phyloP scores from a whole-genome alignment of 2,113 vertebrate species.

The Hystrix brachyura region DNA sequence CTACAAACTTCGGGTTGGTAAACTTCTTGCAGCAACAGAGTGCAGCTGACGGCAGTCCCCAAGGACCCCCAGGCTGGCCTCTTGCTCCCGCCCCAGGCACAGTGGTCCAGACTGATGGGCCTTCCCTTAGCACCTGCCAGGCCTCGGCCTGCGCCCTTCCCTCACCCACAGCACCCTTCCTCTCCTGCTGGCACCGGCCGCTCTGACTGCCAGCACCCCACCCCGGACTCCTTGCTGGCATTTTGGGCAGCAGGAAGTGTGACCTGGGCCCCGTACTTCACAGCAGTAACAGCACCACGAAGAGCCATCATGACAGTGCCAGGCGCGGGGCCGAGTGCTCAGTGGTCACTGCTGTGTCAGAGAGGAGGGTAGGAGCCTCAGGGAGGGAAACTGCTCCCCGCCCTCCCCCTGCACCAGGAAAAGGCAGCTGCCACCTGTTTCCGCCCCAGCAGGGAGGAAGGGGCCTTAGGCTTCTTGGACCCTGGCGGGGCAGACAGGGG shows the following conservation, averaged over 20 bases:
- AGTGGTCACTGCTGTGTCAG: background rate
- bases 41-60: background rate
- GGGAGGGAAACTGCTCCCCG: no score
- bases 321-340: background rate
- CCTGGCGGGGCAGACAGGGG: background rate
- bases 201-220: background rate
- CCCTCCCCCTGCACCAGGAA: background rate
- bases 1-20: no score
- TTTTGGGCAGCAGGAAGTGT: no score
- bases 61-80: accelerated
- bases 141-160: background rate
- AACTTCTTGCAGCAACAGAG: background rate
- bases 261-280: background rate
- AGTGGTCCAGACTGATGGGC: background rate
- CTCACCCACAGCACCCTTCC: no score
- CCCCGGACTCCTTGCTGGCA: background rate
- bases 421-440: background rate
- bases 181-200: accelerated
- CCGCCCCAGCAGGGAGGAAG: background rate
- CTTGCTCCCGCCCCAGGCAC: background rate
- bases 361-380: background rate
- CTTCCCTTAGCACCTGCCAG: accelerated
- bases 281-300: accelerated
- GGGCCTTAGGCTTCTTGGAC: background rate
- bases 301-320: accelerated